These are phyloP conservation scores for Magallana angulata DNA, from an alignment of 1,140 invertebrate genomes.

Conservation along the genomic window DNA sequence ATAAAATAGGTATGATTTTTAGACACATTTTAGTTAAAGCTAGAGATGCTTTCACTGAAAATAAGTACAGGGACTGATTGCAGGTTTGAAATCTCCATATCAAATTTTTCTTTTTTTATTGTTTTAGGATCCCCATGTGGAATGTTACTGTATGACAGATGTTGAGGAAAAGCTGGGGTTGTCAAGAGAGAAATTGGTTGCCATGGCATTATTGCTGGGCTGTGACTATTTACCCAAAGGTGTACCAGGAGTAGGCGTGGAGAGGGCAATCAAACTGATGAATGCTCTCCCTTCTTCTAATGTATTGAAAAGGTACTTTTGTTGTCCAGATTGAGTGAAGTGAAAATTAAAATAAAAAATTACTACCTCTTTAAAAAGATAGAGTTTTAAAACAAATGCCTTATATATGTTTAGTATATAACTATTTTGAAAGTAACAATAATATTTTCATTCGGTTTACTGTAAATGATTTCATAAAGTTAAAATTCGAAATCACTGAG, in stretches of 20 bases:
- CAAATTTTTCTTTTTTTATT: background rate
- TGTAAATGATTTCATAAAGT: too few relatives aligned
- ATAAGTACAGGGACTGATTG: too few relatives aligned
- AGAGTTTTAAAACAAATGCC: too few relatives aligned
- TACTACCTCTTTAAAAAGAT: too few relatives aligned
- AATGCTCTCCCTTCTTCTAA: constrained; percentile 74
- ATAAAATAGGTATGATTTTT: too few relatives aligned
- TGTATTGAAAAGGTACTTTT: constrained; percentile 68
- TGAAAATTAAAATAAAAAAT: too few relatives aligned
- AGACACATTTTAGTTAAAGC: too few relatives aligned
- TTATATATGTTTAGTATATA: too few relatives aligned
- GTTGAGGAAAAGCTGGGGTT: constrained; percentile 83
- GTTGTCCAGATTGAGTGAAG: background rate
- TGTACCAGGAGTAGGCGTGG: constrained; percentile 89
- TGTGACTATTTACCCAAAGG: constrained; percentile 91
- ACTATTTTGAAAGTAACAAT: too few relatives aligned
- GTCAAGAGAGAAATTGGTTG: constrained; percentile 90
- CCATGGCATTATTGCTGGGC: constrained; percentile 89
- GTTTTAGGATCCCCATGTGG: constrained; percentile 81
- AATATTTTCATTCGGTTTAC: too few relatives aligned
- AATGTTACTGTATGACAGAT: constrained; percentile 87
- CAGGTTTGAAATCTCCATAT: too few relatives aligned
- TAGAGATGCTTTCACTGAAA: too few relatives aligned
- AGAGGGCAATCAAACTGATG: constrained; percentile 88
- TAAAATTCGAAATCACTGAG: background rate